These are phyloP conservation scores for Ennomos erosarius DNA, from an alignment of 2,888 invertebrate genomes.

Conservation along the genomic window DNA sequence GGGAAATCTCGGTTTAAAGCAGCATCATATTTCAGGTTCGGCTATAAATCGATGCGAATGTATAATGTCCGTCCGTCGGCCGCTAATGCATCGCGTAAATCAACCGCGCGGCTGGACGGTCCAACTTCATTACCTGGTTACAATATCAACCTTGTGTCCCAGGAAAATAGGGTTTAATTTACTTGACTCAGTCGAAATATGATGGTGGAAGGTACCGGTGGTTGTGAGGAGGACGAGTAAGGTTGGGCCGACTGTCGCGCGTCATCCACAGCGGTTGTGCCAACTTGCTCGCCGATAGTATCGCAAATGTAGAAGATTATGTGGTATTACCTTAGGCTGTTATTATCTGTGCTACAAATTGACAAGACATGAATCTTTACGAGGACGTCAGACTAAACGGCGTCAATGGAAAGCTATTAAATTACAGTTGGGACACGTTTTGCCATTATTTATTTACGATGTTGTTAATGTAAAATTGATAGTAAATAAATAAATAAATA, in stretches of 20 bases:
- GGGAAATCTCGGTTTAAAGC: conserved; percentile 51
- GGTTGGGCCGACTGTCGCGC: conserved; percentile 25
- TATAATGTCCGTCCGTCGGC: conserved; percentile 42
- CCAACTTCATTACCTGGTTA: background rate
- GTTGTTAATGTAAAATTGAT: conserved; percentile 4
- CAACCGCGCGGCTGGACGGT: conserved; percentile 39
- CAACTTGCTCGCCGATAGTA: conserved; percentile 26
- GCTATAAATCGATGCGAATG: conserved; percentile 60
- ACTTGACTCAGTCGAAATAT: background rate
- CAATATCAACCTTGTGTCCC: background rate
- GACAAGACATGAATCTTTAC: background rate
- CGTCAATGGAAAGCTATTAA: conserved; percentile 8
- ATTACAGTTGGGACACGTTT: conserved; percentile 2
- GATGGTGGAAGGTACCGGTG: background rate
- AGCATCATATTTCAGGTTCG: conserved; percentile 60
- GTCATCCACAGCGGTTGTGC: conserved; percentile 9
- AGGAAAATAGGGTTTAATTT: conserved; percentile 4
- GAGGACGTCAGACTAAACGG: conserved; percentile 8
- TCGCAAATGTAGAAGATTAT: conserved; percentile 19
- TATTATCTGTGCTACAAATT: background rate
- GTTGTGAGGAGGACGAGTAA: conserved; percentile 18
- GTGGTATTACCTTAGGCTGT: too few relatives aligned
- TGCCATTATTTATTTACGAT: conserved; percentile 12
- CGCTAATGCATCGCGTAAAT: conserved; percentile 74
- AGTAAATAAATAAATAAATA: too few relatives aligned